Conservation (phyloP, 2,113 vertebrate genomes). For the Gymnarchus niloticus region DNA sequence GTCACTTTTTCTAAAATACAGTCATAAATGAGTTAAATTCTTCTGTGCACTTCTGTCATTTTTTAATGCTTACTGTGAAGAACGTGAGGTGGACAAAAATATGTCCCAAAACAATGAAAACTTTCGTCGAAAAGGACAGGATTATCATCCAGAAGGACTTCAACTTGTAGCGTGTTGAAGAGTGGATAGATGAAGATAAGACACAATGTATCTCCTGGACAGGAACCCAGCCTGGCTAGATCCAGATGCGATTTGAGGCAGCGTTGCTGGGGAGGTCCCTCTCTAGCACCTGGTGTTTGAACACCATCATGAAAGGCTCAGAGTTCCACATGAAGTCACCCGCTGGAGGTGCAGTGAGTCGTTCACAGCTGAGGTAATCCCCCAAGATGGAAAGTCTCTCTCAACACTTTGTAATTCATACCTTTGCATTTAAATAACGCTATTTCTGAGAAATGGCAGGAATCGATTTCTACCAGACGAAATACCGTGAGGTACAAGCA, state of each 20-base stretch:
- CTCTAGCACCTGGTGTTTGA: constrained; percentile 50
- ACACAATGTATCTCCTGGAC: neutral
- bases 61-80: neutral
- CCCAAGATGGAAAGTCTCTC: constrained; percentile 23
- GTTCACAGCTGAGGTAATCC: constrained; percentile 59
- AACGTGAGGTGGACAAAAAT: neutral
- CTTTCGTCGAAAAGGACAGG: neutral
- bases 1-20: too few species aligned
- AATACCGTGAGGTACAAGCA: constrained; percentile 36
- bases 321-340: constrained; percentile 51
- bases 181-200: neutral
- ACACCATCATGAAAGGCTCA: constrained; percentile 54
- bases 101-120: neutral
- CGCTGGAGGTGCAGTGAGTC: constrained; percentile 57
- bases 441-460: constrained; percentile 33
- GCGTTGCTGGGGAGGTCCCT: constrained; percentile 57
- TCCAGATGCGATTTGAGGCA: neutral
- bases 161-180: neutral
- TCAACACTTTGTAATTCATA: constrained; percentile 12
- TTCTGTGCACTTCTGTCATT: too few species aligned
- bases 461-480: constrained; percentile 30
- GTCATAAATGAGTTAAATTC: too few species aligned
- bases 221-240: neutral
- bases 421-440: constrained; percentile 23
- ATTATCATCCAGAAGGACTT: neutral